Evolutionary conservation across 2,797 vertebrate genomes (phyloP).

Genomic region (Spinibarbus caldwelli): DNA sequence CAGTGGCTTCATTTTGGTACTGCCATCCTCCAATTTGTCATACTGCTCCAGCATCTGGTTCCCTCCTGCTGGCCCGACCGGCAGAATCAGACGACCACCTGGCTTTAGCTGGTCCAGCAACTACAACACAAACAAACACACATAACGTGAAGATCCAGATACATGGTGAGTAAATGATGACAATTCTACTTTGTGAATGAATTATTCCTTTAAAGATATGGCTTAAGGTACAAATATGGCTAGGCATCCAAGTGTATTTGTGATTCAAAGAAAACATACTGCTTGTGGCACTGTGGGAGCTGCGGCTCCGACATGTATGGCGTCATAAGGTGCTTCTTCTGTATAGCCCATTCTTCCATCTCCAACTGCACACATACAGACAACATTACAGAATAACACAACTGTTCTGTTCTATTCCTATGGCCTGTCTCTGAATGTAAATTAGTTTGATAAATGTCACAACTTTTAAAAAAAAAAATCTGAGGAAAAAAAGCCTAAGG

Average conservation of each 20-base stretch:
- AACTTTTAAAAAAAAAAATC: not conserved
- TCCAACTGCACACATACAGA: constrained; percentile 83
- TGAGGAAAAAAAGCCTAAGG: not conserved
- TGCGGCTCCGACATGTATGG: constrained; percentile 97
- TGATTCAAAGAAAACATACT: constrained; percentile 77
- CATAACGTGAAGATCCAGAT: not conserved
- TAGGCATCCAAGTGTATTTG: not conserved
- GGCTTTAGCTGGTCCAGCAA: constrained; percentile 98
- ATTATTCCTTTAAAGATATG: not conserved
- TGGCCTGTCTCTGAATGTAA: not conserved
- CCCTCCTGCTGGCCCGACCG: constrained; percentile 95
- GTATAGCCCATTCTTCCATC: constrained; percentile 90
- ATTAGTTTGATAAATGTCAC: not conserved
- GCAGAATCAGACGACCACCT: constrained; percentile 95
- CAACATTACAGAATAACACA: constrained; percentile 35
- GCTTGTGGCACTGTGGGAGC: constrained; percentile 94
- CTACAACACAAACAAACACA: constrained; percentile 67
- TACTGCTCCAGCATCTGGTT: constrained; percentile 99
- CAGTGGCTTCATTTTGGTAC: constrained; percentile 97
- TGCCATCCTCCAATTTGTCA: constrained; percentile 97
- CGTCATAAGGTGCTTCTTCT: constrained; percentile 95
- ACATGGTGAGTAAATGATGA: not conserved
- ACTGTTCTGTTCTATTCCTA: not conserved
- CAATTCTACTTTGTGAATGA: not conserved
- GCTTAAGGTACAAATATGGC: not conserved